Percentiles rank a stretch among this genome's conserved stretches.
Evolutionary conservation across 2,888 invertebrate species (phyloP).

Genomic region (Plagodis pulveraria): DNA sequence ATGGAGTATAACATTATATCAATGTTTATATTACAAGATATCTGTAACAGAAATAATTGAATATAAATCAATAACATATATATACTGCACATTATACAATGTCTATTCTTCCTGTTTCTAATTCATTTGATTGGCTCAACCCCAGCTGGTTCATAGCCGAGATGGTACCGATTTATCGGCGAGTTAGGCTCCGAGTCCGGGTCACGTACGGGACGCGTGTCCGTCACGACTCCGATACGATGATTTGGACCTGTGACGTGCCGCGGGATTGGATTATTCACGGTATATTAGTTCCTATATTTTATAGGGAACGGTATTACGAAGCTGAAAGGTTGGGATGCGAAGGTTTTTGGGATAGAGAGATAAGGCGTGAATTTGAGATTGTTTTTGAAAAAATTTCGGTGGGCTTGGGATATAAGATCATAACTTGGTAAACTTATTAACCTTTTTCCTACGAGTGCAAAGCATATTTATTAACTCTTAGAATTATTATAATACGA

Average conservation of each 20-base stretch:
- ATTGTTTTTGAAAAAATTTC: slow-evolving; percentile 2
- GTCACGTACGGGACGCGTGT: slow-evolving; percentile 76
- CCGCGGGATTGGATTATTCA: slow-evolving; percentile 39
- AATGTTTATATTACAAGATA: too few species aligned
- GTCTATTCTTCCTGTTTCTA: too few species aligned
- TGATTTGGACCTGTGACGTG: slow-evolving; percentile 78
- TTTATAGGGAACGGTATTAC: slow-evolving; percentile 32
- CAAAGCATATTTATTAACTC: too few species aligned
- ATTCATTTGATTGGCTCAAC: slow-evolving; percentile 4
- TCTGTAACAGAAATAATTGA: too few species aligned
- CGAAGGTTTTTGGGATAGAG: slow-evolving; percentile 12
- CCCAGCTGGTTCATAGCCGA: slow-evolving; percentile 48
- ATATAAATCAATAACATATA: too few species aligned
- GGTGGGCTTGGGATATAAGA: neutral
- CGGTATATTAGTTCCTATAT: slow-evolving; percentile 40
- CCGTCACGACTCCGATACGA: slow-evolving; percentile 74
- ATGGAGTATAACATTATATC: too few species aligned
- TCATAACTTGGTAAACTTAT: too few species aligned
- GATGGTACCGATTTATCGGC: slow-evolving; percentile 70
- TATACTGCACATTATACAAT: too few species aligned
- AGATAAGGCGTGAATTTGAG: slow-evolving; percentile 16
- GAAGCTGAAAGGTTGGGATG: slow-evolving; percentile 11
- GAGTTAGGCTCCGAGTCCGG: slow-evolving; percentile 66
- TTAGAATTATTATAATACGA: too few species aligned
- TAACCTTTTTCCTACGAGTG: too few species aligned